Conservation (phyloP, 1,140 invertebrate genomes). For the Venustaconcha ellipsiformis region DNA sequence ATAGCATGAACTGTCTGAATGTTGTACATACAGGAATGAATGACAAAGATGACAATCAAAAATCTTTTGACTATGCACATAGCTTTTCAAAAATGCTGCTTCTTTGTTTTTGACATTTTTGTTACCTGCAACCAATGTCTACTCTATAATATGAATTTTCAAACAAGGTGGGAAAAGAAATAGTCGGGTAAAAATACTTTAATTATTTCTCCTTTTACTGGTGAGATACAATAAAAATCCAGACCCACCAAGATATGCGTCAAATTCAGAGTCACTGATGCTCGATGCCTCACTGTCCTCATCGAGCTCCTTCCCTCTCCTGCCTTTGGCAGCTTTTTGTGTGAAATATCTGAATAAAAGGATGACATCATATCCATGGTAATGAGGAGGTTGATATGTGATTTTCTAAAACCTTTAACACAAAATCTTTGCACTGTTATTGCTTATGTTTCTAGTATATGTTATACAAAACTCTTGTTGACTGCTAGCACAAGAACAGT, state of each 20-base stretch:
- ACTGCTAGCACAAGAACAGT: background rate
- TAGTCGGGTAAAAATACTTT: conserved; percentile 10
- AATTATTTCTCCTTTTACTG: background rate
- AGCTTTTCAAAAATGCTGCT: background rate
- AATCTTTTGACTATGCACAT: background rate
- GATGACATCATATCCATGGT: background rate
- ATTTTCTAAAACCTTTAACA: background rate
- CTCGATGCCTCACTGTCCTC: conserved; percentile 81
- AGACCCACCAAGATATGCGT: conserved; percentile 64
- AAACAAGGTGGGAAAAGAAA: background rate
- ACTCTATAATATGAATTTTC: background rate
- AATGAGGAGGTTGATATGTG: background rate
- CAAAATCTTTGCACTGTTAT: background rate
- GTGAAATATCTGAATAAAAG: conserved; percentile 57
- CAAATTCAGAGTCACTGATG: conserved; percentile 90
- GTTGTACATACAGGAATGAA: too few species aligned
- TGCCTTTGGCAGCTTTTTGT: conserved; percentile 42
- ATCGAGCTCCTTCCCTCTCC: conserved; percentile 61
- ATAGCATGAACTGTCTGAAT: too few species aligned
- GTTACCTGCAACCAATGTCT: background rate
- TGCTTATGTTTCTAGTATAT: background rate
- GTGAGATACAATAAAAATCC: background rate
- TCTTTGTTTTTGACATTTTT: background rate
- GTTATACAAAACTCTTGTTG: background rate
- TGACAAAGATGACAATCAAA: too few species aligned